Evolutionary conservation across 2,888 invertebrate genomes (phyloP).

Genomic region (Parelbella ahira): DNA sequence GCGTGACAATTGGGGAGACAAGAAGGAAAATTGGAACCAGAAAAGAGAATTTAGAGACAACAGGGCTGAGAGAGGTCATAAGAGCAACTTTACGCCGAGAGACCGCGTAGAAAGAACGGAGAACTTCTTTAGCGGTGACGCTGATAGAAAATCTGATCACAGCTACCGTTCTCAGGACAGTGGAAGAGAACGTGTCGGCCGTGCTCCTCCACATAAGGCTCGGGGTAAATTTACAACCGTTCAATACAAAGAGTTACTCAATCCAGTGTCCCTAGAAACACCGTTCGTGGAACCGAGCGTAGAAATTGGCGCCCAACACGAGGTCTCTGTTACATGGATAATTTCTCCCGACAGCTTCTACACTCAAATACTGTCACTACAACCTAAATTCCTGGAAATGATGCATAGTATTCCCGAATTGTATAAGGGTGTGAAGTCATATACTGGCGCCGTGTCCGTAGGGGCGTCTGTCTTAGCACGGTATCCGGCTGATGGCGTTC

Average conservation of each 20-base stretch:
- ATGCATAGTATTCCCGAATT: constrained; percentile 86
- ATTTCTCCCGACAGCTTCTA: constrained; percentile 87
- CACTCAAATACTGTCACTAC: constrained; percentile 76
- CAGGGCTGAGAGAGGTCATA: constrained; percentile 38
- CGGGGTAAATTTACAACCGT: constrained; percentile 52
- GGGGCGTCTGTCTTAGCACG: constrained; percentile 85
- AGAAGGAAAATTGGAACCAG: constrained; percentile 39
- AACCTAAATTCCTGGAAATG: constrained; percentile 82
- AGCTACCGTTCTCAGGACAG: constrained; percentile 53
- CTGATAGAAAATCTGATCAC: constrained; percentile 51
- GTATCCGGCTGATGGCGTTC: constrained; percentile 85
- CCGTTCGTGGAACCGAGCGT: constrained; percentile 69
- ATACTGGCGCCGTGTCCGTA: constrained; percentile 62
- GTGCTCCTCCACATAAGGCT: constrained; percentile 52
- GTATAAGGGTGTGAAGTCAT: constrained; percentile 79
- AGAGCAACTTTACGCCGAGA: constrained; percentile 56
- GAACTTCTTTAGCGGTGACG: constrained; percentile 51
- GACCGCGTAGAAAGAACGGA: constrained; percentile 54
- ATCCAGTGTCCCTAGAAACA: constrained; percentile 72
- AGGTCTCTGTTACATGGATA: constrained; percentile 86
- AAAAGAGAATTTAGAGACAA: constrained; percentile 41
- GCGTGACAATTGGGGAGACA: constrained; percentile 36
- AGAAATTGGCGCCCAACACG: constrained; percentile 74
- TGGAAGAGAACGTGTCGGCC: constrained; percentile 40
- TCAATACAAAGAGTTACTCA: constrained; percentile 55